phyloP scores from a whole-genome alignment of 2,888 invertebrate genomes.

The Leptinotarsa peninsularis region DNA sequence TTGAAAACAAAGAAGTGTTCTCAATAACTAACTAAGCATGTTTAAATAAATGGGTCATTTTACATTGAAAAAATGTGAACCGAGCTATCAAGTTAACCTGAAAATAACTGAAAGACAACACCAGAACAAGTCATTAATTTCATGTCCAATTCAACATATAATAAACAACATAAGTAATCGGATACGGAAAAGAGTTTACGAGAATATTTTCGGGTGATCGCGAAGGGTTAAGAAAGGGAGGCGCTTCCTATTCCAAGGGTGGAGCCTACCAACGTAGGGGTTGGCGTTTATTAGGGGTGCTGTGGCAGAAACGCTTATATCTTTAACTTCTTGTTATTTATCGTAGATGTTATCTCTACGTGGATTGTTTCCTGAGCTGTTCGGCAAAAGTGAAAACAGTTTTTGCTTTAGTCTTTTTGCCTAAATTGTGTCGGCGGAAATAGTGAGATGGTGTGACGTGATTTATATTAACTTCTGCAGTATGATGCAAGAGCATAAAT shows the following conservation, averaged over 20 bases:
- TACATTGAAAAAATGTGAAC: no score
- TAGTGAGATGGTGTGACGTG: conserved; percentile 12
- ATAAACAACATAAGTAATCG: conserved; percentile 24
- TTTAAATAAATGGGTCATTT: no score
- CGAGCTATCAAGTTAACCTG: neutral
- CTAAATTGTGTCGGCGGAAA: conserved; percentile 5
- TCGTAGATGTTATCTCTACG: conserved; percentile 43
- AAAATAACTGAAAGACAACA: neutral
- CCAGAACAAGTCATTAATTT: neutral
- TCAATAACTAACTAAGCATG: no score
- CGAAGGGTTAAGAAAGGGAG: conserved; percentile 36
- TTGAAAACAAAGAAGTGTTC: no score
- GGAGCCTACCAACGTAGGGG: conserved; percentile 51
- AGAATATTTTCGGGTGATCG: conserved; percentile 1
- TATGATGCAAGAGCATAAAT: conserved; percentile 76
- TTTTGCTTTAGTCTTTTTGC: conserved; percentile 13
- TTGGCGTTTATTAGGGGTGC: conserved; percentile 53
- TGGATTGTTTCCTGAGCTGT: conserved; percentile 23
- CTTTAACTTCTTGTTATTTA: conserved; percentile 53
- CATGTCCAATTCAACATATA: conserved; percentile 5
- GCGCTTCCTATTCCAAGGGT: conserved; percentile 43
- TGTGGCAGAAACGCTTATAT: conserved; percentile 55
- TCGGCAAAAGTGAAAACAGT: neutral
- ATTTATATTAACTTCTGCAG: neutral
- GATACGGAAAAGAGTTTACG: conserved; percentile 18